Percentiles rank a stretch among this genome's conserved stretches.
phyloP scores from a whole-genome alignment of 2,888 invertebrate genomes.

The Xestia sexstrigata region DNA sequence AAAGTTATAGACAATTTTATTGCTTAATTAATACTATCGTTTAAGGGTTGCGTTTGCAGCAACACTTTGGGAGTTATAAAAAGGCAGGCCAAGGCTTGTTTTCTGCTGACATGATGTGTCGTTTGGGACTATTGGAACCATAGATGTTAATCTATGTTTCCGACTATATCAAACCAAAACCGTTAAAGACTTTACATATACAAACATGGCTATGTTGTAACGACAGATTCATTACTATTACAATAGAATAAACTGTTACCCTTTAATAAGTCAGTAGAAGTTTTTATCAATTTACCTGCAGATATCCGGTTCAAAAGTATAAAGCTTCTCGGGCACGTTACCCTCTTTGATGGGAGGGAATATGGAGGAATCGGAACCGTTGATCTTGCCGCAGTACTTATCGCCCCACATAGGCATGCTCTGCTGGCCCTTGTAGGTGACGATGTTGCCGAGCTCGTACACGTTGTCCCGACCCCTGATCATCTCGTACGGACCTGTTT shows the following conservation, averaged over 20 bases:
- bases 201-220: too few species aligned
- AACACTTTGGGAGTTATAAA: conserved; percentile 3
- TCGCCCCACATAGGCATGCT: conserved; percentile 81
- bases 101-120: background rate
- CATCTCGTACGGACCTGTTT: conserved; percentile 89
- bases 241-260: too few species aligned
- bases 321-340: conserved; percentile 79
- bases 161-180: background rate
- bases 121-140: background rate
- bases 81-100: background rate
- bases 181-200: background rate
- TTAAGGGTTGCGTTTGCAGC: background rate
- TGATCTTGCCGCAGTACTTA: conserved; percentile 88
- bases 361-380: conserved; percentile 90
- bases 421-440: conserved; percentile 82
- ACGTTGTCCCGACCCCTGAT: conserved; percentile 88
- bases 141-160: background rate
- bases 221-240: too few species aligned
- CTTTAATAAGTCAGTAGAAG: too few species aligned
- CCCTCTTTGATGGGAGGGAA: conserved; percentile 87
- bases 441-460: conserved; percentile 86
- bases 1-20: conserved; percentile 8
- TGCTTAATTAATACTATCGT: conserved; percentile 1
- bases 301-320: conserved; percentile 89
- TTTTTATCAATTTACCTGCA: conserved; percentile 84